A percentile compares a stretch with the other conserved stretches of the same genome.
Evolutionary conservation across 2,888 invertebrate genomes (phyloP).

Genomic region (Orchesellides sinensis): DNA sequence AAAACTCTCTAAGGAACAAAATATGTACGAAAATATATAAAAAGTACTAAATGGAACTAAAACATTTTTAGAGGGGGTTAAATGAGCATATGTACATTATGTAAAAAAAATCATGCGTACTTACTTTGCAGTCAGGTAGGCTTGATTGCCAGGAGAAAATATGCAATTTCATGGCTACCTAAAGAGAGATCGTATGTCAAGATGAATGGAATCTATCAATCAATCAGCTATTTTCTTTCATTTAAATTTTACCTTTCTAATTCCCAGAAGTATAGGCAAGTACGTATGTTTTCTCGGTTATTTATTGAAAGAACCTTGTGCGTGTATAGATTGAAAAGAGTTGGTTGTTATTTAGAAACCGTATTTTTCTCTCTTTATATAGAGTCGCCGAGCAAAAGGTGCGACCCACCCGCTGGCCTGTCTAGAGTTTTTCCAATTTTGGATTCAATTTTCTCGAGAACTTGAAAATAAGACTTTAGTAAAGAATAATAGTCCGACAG

Average conservation of each 20-base stretch:
- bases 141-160: background rate
- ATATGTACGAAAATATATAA: background rate
- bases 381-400: too few relatives aligned
- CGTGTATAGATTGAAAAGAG: background rate
- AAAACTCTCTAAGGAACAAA: too few relatives aligned
- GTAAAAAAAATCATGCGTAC: too few relatives aligned
- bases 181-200: slow-evolving; percentile 40
- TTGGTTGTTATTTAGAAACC: background rate
- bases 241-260: background rate
- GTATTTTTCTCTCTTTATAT: too few relatives aligned
- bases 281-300: background rate
- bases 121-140: background rate
- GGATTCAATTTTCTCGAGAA: slow-evolving; percentile 48
- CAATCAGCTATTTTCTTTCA: slow-evolving; percentile 31
- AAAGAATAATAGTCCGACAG: too few relatives aligned
- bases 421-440: slow-evolving; percentile 36
- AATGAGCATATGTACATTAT: too few relatives aligned
- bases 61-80: too few relatives aligned
- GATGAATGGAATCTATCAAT: slow-evolving; percentile 53
- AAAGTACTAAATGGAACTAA: too few relatives aligned
- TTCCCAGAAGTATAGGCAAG: background rate
- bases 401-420: slow-evolving; percentile 42
- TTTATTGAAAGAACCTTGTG: background rate
- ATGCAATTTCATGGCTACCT: background rate
- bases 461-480: slow-evolving; percentile 31